Percentiles rank a stretch among this genome's conserved stretches.
Evolutionary conservation across 2,888 invertebrate genomes (phyloP).

Genomic region (Habroteleia sp.): DNA sequence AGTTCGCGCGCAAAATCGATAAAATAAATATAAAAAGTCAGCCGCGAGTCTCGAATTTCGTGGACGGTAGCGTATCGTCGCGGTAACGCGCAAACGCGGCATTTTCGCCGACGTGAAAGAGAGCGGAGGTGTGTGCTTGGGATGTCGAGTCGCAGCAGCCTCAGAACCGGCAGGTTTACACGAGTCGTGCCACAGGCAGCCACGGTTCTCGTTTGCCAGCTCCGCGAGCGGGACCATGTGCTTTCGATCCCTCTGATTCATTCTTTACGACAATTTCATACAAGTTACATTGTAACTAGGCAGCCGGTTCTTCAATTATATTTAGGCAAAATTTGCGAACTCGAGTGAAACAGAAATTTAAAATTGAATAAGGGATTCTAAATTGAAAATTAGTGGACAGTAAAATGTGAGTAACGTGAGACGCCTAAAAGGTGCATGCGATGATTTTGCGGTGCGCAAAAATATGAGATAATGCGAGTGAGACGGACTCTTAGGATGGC

Average conservation of each 20-base stretch:
- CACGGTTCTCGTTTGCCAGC: conserved; percentile 54
- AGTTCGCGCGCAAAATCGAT: conserved; percentile 51
- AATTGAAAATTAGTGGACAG: too few species aligned
- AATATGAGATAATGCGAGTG: conserved; percentile 39
- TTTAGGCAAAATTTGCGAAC: too few species aligned
- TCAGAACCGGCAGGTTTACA: conserved; percentile 71
- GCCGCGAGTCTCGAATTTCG: conserved; percentile 47
- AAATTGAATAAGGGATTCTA: too few species aligned
- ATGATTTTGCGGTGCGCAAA: conserved; percentile 31
- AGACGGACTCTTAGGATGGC: conserved; percentile 45
- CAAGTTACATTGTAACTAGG: too few species aligned
- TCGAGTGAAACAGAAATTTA: too few species aligned
- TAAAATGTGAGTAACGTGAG: conserved; percentile 41
- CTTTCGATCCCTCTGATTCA: conserved; percentile 17
- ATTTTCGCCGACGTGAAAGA: conserved; percentile 40
- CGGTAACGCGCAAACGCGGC: conserved; percentile 42
- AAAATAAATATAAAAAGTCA: conserved; percentile 57
- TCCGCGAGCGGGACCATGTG: conserved; percentile 53
- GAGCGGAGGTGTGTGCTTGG: conserved; percentile 64
- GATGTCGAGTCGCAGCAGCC: conserved; percentile 67
- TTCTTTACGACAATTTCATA: neutral
- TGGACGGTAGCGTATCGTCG: conserved; percentile 18
- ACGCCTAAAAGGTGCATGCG: conserved; percentile 21
- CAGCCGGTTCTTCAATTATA: too few species aligned
- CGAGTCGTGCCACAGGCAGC: conserved; percentile 70